Conservation (phyloP, 2,888 invertebrate species). For the Parochlus steinenii region DNA sequence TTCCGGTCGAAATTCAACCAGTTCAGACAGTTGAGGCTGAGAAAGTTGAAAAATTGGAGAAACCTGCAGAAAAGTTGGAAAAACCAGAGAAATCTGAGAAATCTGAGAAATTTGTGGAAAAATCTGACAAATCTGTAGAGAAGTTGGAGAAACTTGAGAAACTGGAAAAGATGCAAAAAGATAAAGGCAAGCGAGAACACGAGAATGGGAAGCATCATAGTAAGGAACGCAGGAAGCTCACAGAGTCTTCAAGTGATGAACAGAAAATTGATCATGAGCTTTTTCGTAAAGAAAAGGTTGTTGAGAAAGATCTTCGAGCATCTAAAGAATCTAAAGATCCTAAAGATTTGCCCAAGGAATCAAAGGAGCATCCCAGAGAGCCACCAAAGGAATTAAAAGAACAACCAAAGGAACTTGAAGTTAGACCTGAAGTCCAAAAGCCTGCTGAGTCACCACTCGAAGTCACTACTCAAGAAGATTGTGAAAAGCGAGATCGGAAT, state of each 20-base stretch:
- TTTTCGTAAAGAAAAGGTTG: no score
- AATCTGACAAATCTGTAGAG: slow-evolving; percentile 12
- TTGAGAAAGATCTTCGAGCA: not conserved
- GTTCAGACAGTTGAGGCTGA: not conserved
- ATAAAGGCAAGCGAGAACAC: no score
- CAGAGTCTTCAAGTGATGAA: no score
- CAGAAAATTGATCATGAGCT: no score
- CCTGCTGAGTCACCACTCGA: slow-evolving; percentile 24
- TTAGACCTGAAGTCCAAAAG: no score
- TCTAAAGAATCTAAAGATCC: slow-evolving; percentile 9
- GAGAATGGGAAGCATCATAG: no score
- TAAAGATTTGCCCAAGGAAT: slow-evolving; percentile 15
- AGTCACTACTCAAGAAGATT: slow-evolving; percentile 27
- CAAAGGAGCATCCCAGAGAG: slow-evolving; percentile 21
- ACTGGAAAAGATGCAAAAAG: no score
- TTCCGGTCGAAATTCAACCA: slow-evolving; percentile 2
- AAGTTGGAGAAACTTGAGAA: no score
- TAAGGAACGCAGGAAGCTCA: no score
- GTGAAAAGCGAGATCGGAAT: slow-evolving; percentile 22
- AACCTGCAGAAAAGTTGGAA: no score
- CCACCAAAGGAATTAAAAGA: not conserved
- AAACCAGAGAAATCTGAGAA: slow-evolving; percentile 11
- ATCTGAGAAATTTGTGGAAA: slow-evolving; percentile 21
- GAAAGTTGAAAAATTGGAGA: slow-evolving; percentile 14
- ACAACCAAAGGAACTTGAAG: no score